Base-by-base conservation (phyloP, 2,113 vertebrate genomes). In the Acanthochromis polyacanthus region DNA sequence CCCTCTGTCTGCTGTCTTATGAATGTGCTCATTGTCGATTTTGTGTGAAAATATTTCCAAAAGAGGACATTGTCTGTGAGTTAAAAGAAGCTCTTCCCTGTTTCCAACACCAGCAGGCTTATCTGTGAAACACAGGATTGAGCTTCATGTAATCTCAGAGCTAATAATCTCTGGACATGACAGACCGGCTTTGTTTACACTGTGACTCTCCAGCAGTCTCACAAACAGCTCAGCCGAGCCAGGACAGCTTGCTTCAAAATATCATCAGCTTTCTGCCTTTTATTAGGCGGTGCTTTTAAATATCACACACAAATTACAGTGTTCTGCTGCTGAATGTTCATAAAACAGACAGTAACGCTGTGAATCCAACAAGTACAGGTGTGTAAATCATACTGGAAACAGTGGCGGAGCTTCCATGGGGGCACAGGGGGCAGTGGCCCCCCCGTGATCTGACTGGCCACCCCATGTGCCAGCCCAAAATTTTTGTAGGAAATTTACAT, bases 171-270 rank as follows among this genome's bases (percentile, higher is more conserved):
- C 5, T 56, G 64, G 56, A 46, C 58, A 63, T 46, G 63, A 23
- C 36, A 17, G 25, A 9, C 17, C 14, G 75, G 70, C 61, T 69
- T 11, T 73, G 80, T 87, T 78, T 79, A 56, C 67, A 10, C 46
- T 10, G 0, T 1, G 64, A 51, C 53, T 55, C 55, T 81, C 77
- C 77, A 61, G 3, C 22, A 23, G 25, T 12, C 32, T 69, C 71
- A 68, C 75, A 75, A 64, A 77, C 68, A 22, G 20, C 53, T 7
- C 68, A 62, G 22, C 19, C 0, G 4, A 4, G 76, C 76, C 77
- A 78, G 58, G 15, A 81, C 78, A 75, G 71, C 70, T 75, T 69
- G 80, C 32, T 8, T 78, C 46, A 81, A 58, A 53, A 53, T 36
- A 51, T 25, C 51, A 30, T 4, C 38, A 40, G 30, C 48, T 55